These are phyloP conservation scores for Stichodactyla helianthus DNA, from an alignment of 64 coral and sea anemone species.

Conservation along the genomic window DNA sequence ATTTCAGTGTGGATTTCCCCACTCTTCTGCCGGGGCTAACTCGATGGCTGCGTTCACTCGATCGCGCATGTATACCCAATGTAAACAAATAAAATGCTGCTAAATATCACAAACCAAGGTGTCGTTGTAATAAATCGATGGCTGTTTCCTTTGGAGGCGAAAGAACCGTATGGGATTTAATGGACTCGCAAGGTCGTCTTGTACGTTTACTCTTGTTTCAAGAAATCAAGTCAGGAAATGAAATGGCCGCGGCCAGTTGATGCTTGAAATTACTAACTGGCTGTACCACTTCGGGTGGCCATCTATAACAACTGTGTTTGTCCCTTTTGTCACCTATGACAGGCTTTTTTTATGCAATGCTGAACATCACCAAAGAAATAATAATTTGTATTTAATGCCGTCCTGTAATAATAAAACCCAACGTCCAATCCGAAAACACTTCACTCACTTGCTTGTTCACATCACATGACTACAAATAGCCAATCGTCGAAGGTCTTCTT, in stretches of 20 bases:
- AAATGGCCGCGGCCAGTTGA: not conserved
- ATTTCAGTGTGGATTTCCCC: slow-evolving; percentile 12
- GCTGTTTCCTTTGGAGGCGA: slow-evolving; percentile 29
- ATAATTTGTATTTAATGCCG: slow-evolving; percentile 32
- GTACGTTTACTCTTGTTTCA: not conserved
- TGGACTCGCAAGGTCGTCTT: not conserved
- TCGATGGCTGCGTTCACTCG: slow-evolving; percentile 13
- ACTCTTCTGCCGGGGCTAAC: not conserved
- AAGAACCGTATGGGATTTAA: slow-evolving; percentile 15
- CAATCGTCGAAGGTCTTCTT: not conserved
- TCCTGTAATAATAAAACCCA: slow-evolving; percentile 21
- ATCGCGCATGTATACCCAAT: slow-evolving; percentile 62
- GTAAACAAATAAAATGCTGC: slow-evolving; percentile 74
- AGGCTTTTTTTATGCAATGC: not conserved
- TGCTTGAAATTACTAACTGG: slow-evolving; percentile 14
- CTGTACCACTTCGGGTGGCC: not conserved
- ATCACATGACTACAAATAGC: not conserved
- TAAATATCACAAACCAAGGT: slow-evolving; percentile 71
- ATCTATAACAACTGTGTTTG: not conserved
- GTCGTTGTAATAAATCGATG: slow-evolving; percentile 51
- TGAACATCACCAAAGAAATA: slow-evolving; percentile 26
- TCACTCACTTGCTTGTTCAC: slow-evolving; percentile 2
- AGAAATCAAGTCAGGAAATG: not conserved
- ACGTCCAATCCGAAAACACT: slow-evolving; percentile 10
- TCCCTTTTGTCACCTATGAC: not conserved